Base-by-base conservation (phyloP, 2,113 vertebrate species). In the Poeciliopsis prolifica region DNA sequence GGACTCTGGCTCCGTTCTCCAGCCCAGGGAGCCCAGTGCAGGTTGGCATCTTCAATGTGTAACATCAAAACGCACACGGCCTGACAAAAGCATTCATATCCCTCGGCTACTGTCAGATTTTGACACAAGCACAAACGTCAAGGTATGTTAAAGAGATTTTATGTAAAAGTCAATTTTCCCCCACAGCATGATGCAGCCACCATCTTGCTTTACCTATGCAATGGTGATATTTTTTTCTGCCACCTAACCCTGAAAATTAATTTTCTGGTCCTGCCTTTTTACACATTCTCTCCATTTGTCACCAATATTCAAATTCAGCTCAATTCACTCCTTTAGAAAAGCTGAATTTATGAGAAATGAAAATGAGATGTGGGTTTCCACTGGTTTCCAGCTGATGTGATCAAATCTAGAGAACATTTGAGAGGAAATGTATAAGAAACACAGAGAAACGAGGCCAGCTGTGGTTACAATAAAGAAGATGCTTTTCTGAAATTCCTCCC, bases 1-100 rank as follows among this genome's bases (percentile, higher is more conserved):
- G 95, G 95, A 96, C 94, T 0, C 66, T 94, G 74, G 89, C 92
- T 12, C 94, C 95, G 0, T 79, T 88, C 63, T 91, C 89, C 44
- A 92, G 92, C 31, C 94, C 94, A 3, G 77, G 84, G 22, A 81
- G 48, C 8, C 95, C 95, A 0, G 89, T 85, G 35, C 95, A 96
- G 94, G 95, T 95, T 19, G 8, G 80, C 51, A 24, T 58, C 24
- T 58, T n/a, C 10, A 3, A 11, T 58, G 9, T 58, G 5, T 58
- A 58, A 58, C 24, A 58, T n/a, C 9, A n/a, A n/a, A 58, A n/a
- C 3, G 22, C 1, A n/a, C 51, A 58, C 8, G 9, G 51, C 51
- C 51, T n/a, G 51, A 10, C 51, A 58, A 11, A 58, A 58, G 51
- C 8, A 58, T 2, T n/a, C 5, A 58, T 58, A n/a, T n/a, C 22